Base-by-base conservation (phyloP, 2,113 vertebrate species). In the Paralichthys olivaceus region DNA sequence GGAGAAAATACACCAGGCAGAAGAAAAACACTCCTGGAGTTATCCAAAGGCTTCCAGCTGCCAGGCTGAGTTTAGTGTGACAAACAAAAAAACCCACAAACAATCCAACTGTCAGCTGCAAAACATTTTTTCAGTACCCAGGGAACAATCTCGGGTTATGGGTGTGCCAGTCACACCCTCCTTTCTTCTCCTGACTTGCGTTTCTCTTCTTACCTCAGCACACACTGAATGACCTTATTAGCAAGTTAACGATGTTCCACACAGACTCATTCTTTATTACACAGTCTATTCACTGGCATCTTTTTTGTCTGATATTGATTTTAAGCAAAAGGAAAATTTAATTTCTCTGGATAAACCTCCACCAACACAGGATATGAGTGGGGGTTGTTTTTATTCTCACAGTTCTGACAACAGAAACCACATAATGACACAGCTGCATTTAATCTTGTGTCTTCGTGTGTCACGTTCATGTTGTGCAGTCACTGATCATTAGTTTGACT, bases 41-140 rank as follows among this genome's bases (percentile, higher is more conserved):
- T 54, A 59, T 75, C 58, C 14, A 66, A 83, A 77, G 55, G 47
- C 61, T 49, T 77, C 12, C 29, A 60, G 57, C 26, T 84, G 79
- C 71, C 60, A 73, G n/a, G 22, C 25, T 72, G 72, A 68, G 75
- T 73, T 7, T 56, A 34, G 55, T 70, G 78, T 77, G 76, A 85
- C 86, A 85, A 84, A 87, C 61, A 77, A 85, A 87, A n/a, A 72
- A 80, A 7, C 69, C 74, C 71, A 72, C 80, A 88, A 87, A 85
- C 82, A 80, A 71, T 51, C 79, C 5, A 40, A 61, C 72, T 56
- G 80, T 83, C 82, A 81, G 79, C 84, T 80, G 75, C 66, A 75
- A 77, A 77, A 43, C 63, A 90, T 81, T 78, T 81, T 53, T 77
- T 51, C 28, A 62, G 26, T 72, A 82, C 47, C 81, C 47, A n/a